Evolutionary conservation across 1,140 invertebrate species (phyloP).

Genomic region (Asobara japonica): DNA sequence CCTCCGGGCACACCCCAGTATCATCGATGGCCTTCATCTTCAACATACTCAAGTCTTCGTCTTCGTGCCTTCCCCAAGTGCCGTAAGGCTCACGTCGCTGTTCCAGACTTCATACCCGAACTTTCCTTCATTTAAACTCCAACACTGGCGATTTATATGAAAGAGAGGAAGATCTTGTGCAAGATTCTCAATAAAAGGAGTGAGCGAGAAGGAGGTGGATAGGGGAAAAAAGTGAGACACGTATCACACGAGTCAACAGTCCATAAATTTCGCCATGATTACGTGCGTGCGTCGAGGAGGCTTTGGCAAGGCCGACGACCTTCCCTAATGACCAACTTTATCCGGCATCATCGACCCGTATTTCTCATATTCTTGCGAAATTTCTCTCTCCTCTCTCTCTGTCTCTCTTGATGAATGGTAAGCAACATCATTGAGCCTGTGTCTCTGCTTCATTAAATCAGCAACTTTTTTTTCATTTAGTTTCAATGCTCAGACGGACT

Average conservation of each 20-base stretch:
- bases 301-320: slow-evolving; percentile 31
- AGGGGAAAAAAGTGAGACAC: background rate
- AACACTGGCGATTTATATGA: background rate
- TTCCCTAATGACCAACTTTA: slow-evolving; percentile 34
- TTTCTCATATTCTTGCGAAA: slow-evolving; percentile 30
- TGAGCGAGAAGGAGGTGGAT: background rate
- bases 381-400: background rate
- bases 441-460: slow-evolving; percentile 2
- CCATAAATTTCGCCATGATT: slow-evolving; percentile 24
- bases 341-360: slow-evolving; percentile 27
- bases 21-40: slow-evolving; percentile 27
- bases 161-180: background rate
- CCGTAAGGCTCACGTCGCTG: background rate
- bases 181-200: slow-evolving; percentile 9
- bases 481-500: background rate
- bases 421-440: slow-evolving; percentile 18
- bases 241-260: slow-evolving; percentile 18
- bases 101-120: background rate
- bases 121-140: slow-evolving; percentile 1
- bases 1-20: slow-evolving; percentile 17
- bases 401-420: background rate
- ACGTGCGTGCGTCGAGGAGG: background rate
- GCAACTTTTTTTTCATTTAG: background rate
- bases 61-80: background rate
- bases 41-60: background rate